These are phyloP conservation scores for Antheraea assamensis DNA, from an alignment of 2,888 invertebrate species.

Conservation along the genomic window DNA sequence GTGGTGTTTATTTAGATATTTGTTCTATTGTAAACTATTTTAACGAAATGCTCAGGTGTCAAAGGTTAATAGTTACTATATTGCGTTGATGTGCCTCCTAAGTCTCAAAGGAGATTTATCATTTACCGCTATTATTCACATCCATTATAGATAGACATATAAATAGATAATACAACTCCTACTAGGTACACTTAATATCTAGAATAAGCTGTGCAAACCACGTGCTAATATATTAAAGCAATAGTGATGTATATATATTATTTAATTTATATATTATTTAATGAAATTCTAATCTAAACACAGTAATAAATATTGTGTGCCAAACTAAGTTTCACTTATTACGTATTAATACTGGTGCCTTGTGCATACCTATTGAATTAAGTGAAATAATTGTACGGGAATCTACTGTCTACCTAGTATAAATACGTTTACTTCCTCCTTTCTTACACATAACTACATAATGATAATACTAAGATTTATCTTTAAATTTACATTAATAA, in stretches of 20 bases:
- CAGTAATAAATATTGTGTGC: neutral
- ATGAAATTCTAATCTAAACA: slow-evolving; percentile 5
- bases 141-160: slow-evolving; percentile 35
- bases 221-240: neutral
- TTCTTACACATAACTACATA: neutral
- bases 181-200: neutral
- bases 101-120: slow-evolving; percentile 59
- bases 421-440: neutral
- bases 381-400: neutral
- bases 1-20: slow-evolving; percentile 59
- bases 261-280: neutral
- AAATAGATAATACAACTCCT: slow-evolving; percentile 12
- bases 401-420: neutral
- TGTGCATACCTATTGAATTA: neutral
- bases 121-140: slow-evolving; percentile 54
- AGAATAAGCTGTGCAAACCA: neutral
- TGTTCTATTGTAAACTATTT: slow-evolving; percentile 27
- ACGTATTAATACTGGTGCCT: slow-evolving; percentile 5
- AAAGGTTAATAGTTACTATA: slow-evolving; percentile 17
- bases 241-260: neutral
- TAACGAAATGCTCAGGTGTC: slow-evolving; percentile 19
- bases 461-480: neutral
- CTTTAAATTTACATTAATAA: neutral
- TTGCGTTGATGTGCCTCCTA: slow-evolving; percentile 70
- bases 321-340: neutral